Evolutionary conservation across 2,113 vertebrate genomes (phyloP).

Genomic region (Lepisosteus osseus): DNA sequence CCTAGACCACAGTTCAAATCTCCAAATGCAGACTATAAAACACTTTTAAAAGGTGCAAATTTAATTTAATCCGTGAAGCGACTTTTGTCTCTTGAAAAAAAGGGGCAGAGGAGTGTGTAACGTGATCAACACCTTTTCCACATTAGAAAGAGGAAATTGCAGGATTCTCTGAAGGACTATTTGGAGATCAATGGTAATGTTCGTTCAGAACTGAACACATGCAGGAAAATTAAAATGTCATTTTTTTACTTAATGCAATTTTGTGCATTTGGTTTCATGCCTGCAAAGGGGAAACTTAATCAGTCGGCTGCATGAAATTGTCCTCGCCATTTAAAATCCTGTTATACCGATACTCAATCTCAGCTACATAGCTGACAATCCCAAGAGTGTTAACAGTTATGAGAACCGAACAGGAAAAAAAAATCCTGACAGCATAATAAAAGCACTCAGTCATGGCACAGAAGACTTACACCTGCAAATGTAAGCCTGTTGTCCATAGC

Average conservation of each 20-base stretch:
- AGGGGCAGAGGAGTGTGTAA: neutral
- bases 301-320: neutral
- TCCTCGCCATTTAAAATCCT: constrained; percentile 7
- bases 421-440: neutral
- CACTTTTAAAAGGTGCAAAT: neutral
- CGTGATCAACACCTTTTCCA: too few species aligned
- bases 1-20: neutral
- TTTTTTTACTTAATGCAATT: neutral
- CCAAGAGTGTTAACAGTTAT: neutral
- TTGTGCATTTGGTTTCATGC: neutral
- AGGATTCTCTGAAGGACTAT: neutral
- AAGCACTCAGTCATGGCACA: neutral
- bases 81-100: too few species aligned
- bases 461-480: neutral
- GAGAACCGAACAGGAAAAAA: neutral
- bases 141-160: neutral
- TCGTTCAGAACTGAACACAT: neutral
- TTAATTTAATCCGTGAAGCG: neutral
- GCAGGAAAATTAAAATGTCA: neutral
- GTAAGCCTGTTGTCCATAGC: too few species aligned
- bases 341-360: neutral
- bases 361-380: neutral
- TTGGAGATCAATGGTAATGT: too few species aligned
- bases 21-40: neutral
- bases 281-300: constrained; percentile 6